Evolutionary conservation across 2,113 vertebrate genomes (phyloP), one percentile per base, ranked within the genome.

Genomic region (Hyaena hyaena): DNA sequence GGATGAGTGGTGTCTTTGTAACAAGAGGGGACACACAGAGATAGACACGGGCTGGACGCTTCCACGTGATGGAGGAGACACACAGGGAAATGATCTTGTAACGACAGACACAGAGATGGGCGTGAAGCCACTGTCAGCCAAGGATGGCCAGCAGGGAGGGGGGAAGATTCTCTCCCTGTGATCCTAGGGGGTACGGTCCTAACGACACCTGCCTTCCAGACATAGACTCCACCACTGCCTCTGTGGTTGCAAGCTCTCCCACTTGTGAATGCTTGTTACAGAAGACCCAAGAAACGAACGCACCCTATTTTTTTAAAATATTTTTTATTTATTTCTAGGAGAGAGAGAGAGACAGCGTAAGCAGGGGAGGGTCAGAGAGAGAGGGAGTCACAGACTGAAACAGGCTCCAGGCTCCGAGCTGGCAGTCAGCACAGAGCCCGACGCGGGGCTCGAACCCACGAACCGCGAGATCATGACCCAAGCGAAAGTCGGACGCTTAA

Each of bases 1-100:
- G 1, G 11, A 28, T 0, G 15, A n/a, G 9, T 8, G 21, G 10
- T 21, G 2, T 21, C n/a, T 43, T 55, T 4, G 17, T 4, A 55
- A 33, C 19, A 68, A 79, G 61, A n/a, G 10, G 39, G 24, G 11
- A 35, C 14, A n/a, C 84, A 43, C 24, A 58, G 53, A 61, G 10
- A 74, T 2, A 10, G 71, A 61, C 17, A 23, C 0, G 6, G 35
- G 45, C 31, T 48, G 48, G 24, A 68, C 21, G 7, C 10, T 5
- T 4, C 14, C 82, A 12, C 1, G 71, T 66, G 31, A 35, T 55
- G 68, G 33, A 50, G 24, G 12, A 45, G 26, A 69, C 28, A 7
- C 28, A 58, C n/a, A 31, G n/a, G 48, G 17, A 33, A 31, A 4
- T 4, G 2, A 1, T 14, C 7, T 11, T 7, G 10, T 23, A 7